Base-by-base conservation (phyloP, 1,140 invertebrate species). In the Mamestra configurata region DNA sequence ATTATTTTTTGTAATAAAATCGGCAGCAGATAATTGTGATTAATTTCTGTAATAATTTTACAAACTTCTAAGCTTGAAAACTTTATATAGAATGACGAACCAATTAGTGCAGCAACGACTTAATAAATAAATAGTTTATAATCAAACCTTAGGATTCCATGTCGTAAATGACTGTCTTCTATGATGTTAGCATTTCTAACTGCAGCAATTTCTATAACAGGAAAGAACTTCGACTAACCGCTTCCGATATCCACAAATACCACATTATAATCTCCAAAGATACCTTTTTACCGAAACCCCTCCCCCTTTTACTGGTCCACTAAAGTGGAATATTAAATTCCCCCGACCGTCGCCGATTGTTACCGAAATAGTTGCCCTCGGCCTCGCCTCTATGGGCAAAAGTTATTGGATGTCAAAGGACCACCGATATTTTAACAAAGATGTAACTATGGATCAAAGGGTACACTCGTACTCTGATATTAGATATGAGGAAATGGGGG, bases 251-350 rank as follows among this genome's bases (percentile, higher is more conserved):
- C 59, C 35, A 13, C 31, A 64, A 37, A 70, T 70, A 49, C 66
- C 37, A 46, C 11, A 70, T 70, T 35, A 49, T 46, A 43, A 70
- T 27, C 20, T 49, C 6, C 66, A 49, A 46, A 70, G 66, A 70
- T 70, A 46, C 31, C 40, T 46, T 27, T 24, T 43, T 70, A 70
- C 40, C 1, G n/a, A 7, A 70, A 49, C 6, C 37, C 40, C n/a
- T 43, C 13, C 66, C 11, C 66, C 40, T 27, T 49, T 27, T n/a
- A 13, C 31, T 49, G 40, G 20, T 46, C 66, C 66, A 49, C 20
- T 46, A 70, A 49, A 70, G 40, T 27, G 66, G 66, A 70, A 70
- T 70, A 70, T 70, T 70, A 70, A 70, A 70, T 70, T 70, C 66
- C 43, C 35, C 24, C 24, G 68, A 8, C 46, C 46, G 43, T 46